Evolutionary conservation across 2,888 invertebrate genomes (phyloP).

Genomic region (Spatulosminthurus flaviceps): DNA sequence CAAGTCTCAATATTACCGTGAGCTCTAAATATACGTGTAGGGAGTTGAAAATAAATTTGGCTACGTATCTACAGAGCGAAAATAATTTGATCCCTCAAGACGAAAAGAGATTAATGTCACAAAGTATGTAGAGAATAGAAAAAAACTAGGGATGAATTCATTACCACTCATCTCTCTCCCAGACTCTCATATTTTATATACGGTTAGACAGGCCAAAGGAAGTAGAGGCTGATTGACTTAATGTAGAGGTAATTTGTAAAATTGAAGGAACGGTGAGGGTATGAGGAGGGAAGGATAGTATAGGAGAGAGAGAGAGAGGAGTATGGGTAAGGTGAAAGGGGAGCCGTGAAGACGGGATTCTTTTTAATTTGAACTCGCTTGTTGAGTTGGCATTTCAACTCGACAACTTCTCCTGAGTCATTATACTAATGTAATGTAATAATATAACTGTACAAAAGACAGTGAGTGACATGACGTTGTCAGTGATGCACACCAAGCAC

Average conservation of each 20-base stretch:
- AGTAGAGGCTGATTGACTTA: slow-evolving; percentile 10
- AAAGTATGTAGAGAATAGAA: neutral
- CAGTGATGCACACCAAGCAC: slow-evolving; percentile 21
- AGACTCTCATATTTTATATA: slow-evolving; percentile 10
- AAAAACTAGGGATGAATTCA: slow-evolving; percentile 11
- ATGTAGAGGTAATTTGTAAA: slow-evolving; percentile 21
- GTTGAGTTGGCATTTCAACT: slow-evolving; percentile 45
- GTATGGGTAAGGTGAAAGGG: slow-evolving; percentile 20
- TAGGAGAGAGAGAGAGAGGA: neutral
- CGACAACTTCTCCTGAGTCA: slow-evolving; percentile 44
- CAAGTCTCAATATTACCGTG: too few relatives aligned
- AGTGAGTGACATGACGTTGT: slow-evolving; percentile 47
- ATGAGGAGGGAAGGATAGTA: too few relatives aligned
- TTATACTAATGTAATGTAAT: slow-evolving; percentile 43
- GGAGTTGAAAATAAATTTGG: neutral
- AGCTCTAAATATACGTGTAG: too few relatives aligned
- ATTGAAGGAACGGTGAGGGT: slow-evolving; percentile 6
- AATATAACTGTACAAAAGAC: slow-evolving; percentile 43
- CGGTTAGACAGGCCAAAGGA: slow-evolving; percentile 12
- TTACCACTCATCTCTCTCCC: neutral
- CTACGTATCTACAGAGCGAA: neutral
- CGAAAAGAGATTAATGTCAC: neutral
- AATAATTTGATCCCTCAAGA: neutral
- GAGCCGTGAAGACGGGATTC: slow-evolving; percentile 44
- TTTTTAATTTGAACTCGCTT: slow-evolving; percentile 46